Evolutionary conservation across 2,113 vertebrate genomes (phyloP).

Genomic region (Petromus typicus): DNA sequence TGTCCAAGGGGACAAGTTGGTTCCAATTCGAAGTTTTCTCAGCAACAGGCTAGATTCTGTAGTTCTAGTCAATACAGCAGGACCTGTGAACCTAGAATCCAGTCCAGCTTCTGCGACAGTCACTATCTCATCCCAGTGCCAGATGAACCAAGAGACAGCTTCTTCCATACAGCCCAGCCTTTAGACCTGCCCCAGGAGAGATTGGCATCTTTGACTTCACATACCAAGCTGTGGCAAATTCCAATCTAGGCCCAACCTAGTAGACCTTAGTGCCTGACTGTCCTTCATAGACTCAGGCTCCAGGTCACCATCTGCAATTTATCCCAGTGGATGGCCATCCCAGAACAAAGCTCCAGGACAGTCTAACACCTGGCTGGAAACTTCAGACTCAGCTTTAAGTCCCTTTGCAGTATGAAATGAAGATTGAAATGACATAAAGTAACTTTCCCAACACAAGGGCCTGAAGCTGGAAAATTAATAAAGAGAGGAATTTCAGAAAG

Average conservation of each 20-base stretch:
- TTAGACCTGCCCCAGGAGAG: neutral
- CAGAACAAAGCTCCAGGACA: neutral
- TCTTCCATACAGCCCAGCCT: neutral
- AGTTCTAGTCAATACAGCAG: too few relatives aligned
- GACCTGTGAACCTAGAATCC: neutral
- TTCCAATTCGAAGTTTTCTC: neutral
- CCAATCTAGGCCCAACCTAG: neutral
- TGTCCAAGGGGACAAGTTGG: neutral
- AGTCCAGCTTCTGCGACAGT: too few relatives aligned
- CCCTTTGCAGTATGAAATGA: neutral
- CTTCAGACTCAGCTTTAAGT: neutral
- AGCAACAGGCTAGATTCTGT: neutral
- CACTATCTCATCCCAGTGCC: neutral
- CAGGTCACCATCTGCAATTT: neutral
- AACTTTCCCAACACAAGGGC: neutral
- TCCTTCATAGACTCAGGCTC: neutral
- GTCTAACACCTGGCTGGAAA: neutral
- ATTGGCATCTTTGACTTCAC: neutral
- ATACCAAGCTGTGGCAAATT: neutral
- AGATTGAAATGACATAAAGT: neutral
- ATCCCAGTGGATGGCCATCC: neutral
- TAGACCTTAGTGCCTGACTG: neutral
- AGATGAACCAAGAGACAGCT: neutral
- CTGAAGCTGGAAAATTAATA: neutral
- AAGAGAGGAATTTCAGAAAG: neutral